Conservation (phyloP, 2,113 vertebrate species). For the Strix aluco region DNA sequence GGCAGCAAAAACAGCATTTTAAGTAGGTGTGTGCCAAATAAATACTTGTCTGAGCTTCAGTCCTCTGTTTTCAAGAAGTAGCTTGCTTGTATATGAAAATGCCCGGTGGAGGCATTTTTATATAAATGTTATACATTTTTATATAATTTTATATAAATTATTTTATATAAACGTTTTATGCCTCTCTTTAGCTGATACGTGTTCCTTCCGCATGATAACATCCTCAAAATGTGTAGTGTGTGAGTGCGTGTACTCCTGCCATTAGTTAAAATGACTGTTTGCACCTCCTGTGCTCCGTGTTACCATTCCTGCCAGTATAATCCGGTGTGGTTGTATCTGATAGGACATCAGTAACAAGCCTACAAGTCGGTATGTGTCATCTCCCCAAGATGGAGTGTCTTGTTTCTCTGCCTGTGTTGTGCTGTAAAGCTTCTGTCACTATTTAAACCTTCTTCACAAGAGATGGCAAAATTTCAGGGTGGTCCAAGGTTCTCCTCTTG, state of each 20-base stretch:
- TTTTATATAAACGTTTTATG: neutral
- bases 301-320: slow-evolving; percentile 47
- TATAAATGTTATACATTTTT: too few species aligned
- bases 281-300: slow-evolving; percentile 21
- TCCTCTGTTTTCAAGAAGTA: neutral
- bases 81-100: neutral
- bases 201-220: neutral
- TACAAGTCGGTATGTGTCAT: slow-evolving; percentile 57
- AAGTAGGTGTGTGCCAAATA: neutral
- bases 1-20: neutral
- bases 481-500: neutral
- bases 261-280: slow-evolving; percentile 45
- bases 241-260: neutral
- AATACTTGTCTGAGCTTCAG: neutral
- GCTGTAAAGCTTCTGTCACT: slow-evolving; percentile 68
- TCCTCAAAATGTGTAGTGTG: neutral
- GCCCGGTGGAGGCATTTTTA: neutral
- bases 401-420: slow-evolving; percentile 44
- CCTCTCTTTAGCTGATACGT: neutral
- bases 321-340: slow-evolving; percentile 6
- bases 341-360: slow-evolving; percentile 59
- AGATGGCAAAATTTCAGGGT: slow-evolving; percentile 43
- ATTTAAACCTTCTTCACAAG: slow-evolving; percentile 50
- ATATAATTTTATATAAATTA: too few species aligned
- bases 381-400: slow-evolving; percentile 64